Evolutionary conservation across 2,113 vertebrate genomes (phyloP).

Genomic region (Shinisaurus crocodilurus): DNA sequence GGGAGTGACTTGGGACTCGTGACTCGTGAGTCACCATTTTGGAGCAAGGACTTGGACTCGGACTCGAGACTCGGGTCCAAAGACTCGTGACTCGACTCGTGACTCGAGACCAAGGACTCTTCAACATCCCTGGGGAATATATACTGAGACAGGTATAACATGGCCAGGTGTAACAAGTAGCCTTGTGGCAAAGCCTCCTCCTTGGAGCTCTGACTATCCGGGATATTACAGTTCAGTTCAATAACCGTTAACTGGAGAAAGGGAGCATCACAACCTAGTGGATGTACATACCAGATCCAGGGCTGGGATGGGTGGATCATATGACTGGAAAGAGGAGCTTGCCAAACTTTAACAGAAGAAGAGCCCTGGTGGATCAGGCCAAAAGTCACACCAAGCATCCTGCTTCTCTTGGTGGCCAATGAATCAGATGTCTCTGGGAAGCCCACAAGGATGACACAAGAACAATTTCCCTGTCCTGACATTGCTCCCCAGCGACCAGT

Average conservation of each 20-base stretch:
- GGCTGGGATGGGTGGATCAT: background rate
- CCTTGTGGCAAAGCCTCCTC: background rate
- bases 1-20: no score
- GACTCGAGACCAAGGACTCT: no score
- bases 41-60: no score
- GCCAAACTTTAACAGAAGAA: background rate
- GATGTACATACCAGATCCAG: background rate
- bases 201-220: background rate
- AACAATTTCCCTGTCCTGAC: no score
- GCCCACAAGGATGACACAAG: background rate
- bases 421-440: no score
- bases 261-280: background rate
- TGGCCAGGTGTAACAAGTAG: background rate
- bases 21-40: no score
- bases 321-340: background rate
- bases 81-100: no score
- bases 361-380: background rate
- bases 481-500: background rate
- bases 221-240: background rate
- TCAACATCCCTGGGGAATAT: no score
- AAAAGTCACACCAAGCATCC: background rate
- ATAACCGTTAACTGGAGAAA: background rate
- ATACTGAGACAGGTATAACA: background rate
- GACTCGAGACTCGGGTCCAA: no score
- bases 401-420: no score